phyloP scores from a whole-genome alignment of 2,113 vertebrate species.

The Scophthalmus maximus region DNA sequence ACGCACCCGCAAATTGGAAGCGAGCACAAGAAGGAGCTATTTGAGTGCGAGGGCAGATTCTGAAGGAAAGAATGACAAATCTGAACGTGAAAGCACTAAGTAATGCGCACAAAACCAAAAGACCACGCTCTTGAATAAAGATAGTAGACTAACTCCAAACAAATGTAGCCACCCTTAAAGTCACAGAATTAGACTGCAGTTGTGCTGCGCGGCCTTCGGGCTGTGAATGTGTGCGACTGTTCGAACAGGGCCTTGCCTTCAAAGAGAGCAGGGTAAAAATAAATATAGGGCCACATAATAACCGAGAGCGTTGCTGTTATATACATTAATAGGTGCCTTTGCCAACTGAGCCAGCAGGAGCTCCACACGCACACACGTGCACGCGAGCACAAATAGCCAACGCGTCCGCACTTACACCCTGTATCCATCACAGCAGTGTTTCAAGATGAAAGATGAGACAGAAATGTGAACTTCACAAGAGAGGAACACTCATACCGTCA shows the following conservation, averaged over 20 bases:
- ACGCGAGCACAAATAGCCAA: conserved; percentile 1
- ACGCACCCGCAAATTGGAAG: no score
- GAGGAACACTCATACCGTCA: conserved; percentile 45
- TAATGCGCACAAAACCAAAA: no score
- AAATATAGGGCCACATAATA: background rate
- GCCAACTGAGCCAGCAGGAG: conserved; percentile 21
- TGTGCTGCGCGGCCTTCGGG: background rate
- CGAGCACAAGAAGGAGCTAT: no score
- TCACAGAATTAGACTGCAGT: background rate
- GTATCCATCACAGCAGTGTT: conserved; percentile 40
- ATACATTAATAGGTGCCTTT: conserved; percentile 33
- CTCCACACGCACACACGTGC: background rate
- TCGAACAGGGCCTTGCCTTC: background rate
- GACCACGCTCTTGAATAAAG: no score
- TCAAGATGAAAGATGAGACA: conserved; percentile 59
- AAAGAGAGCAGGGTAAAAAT: no score
- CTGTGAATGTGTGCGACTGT: background rate
- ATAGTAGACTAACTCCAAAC: no score
- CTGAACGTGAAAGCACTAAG: no score
- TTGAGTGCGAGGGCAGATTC: no score
- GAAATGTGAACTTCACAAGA: conserved; percentile 61
- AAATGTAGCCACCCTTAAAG: no score
- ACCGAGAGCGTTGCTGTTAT: conserved; percentile 16
- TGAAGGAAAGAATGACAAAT: no score
- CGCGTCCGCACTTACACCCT: conserved; percentile 20